Evolutionary conservation across 2,888 invertebrate species (phyloP).

Genomic region (Baccha elongata): DNA sequence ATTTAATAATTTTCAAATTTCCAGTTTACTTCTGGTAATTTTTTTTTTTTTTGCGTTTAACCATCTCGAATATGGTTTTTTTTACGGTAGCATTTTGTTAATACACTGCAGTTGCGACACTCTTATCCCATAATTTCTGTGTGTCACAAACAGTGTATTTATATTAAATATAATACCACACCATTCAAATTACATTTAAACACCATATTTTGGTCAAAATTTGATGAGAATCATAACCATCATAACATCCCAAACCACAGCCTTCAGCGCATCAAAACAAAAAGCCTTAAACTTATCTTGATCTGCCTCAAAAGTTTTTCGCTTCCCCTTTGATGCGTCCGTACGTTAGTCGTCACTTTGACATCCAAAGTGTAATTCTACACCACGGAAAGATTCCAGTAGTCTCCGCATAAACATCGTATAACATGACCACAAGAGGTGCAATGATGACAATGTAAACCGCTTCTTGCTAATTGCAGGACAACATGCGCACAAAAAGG

Average conservation of each 20-base stretch:
- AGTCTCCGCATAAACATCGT: neutral
- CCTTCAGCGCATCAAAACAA: slow-evolving; percentile 16
- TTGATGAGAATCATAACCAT: slow-evolving; percentile 24
- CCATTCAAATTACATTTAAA: slow-evolving; percentile 58
- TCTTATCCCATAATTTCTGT: neutral
- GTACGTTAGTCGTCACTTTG: slow-evolving; percentile 30
- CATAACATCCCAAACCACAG: slow-evolving; percentile 13
- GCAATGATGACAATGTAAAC: slow-evolving; percentile 49
- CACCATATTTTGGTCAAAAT: slow-evolving; percentile 42
- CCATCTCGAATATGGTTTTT: too few species aligned
- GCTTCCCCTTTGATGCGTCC: neutral
- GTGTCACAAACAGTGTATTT: slow-evolving; percentile 34
- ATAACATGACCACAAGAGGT: slow-evolving; percentile 60
- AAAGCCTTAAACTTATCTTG: slow-evolving; percentile 31
- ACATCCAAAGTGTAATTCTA: slow-evolving; percentile 46
- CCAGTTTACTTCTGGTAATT: too few species aligned
- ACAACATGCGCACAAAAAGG: slow-evolving; percentile 57
- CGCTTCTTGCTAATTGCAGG: slow-evolving; percentile 66
- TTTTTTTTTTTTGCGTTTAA: too few species aligned
- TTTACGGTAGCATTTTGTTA: slow-evolving; percentile 40
- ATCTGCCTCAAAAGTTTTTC: slow-evolving; percentile 21
- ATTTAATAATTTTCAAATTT: too few species aligned
- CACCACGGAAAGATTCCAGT: slow-evolving; percentile 25
- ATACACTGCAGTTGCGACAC: slow-evolving; percentile 4
- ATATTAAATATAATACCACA: slow-evolving; percentile 30